Evolutionary conservation across 1,140 invertebrate genomes (phyloP).

Genomic region (Drosophila pallidifrons): DNA sequence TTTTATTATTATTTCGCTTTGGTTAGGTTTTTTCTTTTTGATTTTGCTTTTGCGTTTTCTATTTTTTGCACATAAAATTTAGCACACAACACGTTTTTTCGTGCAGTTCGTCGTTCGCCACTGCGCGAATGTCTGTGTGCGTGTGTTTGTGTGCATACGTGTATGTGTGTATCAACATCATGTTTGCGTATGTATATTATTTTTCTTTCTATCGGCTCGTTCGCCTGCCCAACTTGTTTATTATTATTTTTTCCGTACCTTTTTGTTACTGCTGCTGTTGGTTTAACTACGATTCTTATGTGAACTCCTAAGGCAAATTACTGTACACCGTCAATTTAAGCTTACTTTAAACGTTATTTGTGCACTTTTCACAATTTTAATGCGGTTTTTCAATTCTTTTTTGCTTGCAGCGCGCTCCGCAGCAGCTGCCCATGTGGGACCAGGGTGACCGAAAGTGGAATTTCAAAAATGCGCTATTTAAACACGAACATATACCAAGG

Average conservation of each 20-base stretch:
- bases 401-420: slow-evolving; percentile 71
- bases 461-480: background rate
- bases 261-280: slow-evolving; percentile 36
- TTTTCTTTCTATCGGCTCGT: slow-evolving; percentile 69
- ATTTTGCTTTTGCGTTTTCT: slow-evolving; percentile 70
- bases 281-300: slow-evolving; percentile 28
- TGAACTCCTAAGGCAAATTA: slow-evolving; percentile 41
- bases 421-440: slow-evolving; percentile 38
- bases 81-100: slow-evolving; percentile 79
- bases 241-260: slow-evolving; percentile 78
- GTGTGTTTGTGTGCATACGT: slow-evolving; percentile 17
- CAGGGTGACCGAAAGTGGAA: background rate
- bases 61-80: slow-evolving; percentile 60
- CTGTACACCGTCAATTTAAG: slow-evolving; percentile 47
- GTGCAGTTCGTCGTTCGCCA: slow-evolving; percentile 50
- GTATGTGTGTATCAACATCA: slow-evolving; percentile 59
- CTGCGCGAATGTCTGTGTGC: slow-evolving; percentile 38
- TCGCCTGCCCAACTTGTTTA: slow-evolving; percentile 68
- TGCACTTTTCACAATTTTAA: slow-evolving; percentile 71
- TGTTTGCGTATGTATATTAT: slow-evolving; percentile 79
- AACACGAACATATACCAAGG: background rate
- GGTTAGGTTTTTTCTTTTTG: slow-evolving; percentile 16
- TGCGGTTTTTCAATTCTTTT: slow-evolving; percentile 79
- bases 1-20: slow-evolving; percentile 62
- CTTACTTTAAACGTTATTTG: slow-evolving; percentile 56